Percentiles rank a stretch among this genome's conserved stretches.
phyloP scores from a whole-genome alignment of 2,888 invertebrate genomes.

The Volucella bombylans region DNA sequence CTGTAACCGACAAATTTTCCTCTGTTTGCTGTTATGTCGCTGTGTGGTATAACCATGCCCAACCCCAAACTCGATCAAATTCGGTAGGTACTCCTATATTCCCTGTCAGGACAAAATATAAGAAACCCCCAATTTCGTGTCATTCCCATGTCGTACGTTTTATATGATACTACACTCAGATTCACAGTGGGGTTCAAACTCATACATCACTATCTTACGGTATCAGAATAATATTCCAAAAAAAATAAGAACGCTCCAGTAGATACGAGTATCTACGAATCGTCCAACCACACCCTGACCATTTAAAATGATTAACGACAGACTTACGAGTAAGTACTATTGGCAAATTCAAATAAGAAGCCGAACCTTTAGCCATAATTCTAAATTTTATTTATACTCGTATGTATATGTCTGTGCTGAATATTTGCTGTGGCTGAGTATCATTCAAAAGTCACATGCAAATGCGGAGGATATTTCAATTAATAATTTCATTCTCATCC shows the following conservation, averaged over 20 bases:
- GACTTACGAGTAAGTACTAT: conserved; percentile 67
- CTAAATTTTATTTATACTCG: conserved; percentile 36
- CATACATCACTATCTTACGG: conserved; percentile 46
- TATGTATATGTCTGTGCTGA: conserved; percentile 1
- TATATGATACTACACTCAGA: conserved; percentile 11
- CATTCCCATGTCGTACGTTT: neutral
- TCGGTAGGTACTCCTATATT: conserved; percentile 1
- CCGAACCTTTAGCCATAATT: conserved; percentile 56
- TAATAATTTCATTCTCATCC: conserved; percentile 56
- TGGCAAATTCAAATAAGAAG: conserved; percentile 61
- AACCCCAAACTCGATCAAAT: neutral
- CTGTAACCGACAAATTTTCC: conserved; percentile 25
- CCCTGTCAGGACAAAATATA: conserved; percentile 15
- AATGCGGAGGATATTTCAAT: conserved; percentile 69
- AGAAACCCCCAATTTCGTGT: neutral
- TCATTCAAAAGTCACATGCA: conserved; percentile 70
- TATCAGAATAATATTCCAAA: conserved; percentile 53
- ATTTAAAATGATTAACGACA: conserved; percentile 66
- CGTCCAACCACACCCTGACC: conserved; percentile 55
- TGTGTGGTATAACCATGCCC: conserved; percentile 16
- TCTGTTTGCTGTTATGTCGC: conserved; percentile 26
- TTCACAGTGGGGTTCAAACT: conserved; percentile 20
- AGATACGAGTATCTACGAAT: neutral
- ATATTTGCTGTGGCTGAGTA: conserved; percentile 29
- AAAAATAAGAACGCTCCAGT: conserved; percentile 46